Evolutionary conservation across 2,888 invertebrate species (phyloP).

Genomic region (Antheraea assamensis): DNA sequence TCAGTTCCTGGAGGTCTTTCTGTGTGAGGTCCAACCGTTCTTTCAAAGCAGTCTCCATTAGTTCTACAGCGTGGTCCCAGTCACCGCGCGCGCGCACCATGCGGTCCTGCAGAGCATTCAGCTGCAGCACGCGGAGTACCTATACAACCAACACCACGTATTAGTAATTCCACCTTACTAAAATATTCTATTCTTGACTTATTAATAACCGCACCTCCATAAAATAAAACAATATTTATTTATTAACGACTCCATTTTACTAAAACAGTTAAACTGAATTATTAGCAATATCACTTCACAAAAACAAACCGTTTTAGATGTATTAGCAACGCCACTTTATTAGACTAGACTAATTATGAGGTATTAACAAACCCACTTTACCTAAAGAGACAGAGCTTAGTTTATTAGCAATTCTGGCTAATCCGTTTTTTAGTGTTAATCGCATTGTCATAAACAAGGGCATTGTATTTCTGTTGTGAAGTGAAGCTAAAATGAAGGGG

Average conservation of each 20-base stretch:
- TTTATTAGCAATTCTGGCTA: not conserved
- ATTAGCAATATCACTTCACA: no score
- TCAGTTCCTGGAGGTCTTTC: slow-evolving; percentile 83
- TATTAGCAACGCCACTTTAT: no score
- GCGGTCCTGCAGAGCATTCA: slow-evolving; percentile 92
- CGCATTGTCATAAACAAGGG: not conserved
- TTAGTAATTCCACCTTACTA: not conserved
- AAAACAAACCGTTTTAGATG: no score
- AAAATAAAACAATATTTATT: no score
- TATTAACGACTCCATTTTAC: no score
- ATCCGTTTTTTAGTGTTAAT: not conserved
- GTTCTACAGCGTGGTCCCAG: slow-evolving; percentile 96
- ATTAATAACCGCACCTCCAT: no score
- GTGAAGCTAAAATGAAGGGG: not conserved
- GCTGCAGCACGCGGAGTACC: slow-evolving; percentile 95
- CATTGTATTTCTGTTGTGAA: not conserved
- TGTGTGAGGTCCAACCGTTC: slow-evolving; percentile 86
- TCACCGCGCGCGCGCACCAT: slow-evolving; percentile 65
- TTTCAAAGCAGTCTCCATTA: slow-evolving; percentile 92
- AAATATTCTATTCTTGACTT: no score
- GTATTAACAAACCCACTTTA: no score
- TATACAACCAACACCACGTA: slow-evolving; percentile 57
- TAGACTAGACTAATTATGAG: no score
- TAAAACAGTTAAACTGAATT: no score
- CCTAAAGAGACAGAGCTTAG: no score